These are phyloP conservation scores for Drosophila mettleri DNA, from an alignment of 2,888 invertebrate genomes.

Conservation along the genomic window DNA sequence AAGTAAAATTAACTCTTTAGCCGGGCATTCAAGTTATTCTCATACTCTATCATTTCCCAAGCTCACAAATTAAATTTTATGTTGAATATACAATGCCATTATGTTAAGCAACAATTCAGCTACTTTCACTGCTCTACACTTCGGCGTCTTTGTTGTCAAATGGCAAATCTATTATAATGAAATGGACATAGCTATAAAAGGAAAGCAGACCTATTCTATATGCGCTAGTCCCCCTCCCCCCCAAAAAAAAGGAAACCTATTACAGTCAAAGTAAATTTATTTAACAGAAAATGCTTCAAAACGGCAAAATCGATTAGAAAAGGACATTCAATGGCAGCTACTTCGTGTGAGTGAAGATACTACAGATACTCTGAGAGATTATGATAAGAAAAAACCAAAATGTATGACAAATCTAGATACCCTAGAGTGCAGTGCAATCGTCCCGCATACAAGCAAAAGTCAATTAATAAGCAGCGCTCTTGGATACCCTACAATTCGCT, in stretches of 20 bases:
- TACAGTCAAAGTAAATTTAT: conserved; percentile 11
- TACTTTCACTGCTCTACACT: neutral
- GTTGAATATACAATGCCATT: neutral
- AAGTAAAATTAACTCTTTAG: too few relatives aligned
- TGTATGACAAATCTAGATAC: neutral
- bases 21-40: too few relatives aligned
- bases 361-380: conserved; percentile 14
- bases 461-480: too few relatives aligned
- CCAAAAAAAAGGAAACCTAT: neutral
- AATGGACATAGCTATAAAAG: conserved; percentile 7
- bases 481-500: conserved; percentile 10
- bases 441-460: too few relatives aligned
- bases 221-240: too few relatives aligned
- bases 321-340: neutral
- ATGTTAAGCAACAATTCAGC: neutral
- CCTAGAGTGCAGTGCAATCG: neutral
- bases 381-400: too few relatives aligned
- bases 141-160: neutral
- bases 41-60: neutral
- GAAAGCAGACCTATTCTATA: neutral
- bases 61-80: neutral
- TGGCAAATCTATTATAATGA: conserved; percentile 12
- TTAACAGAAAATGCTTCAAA: conserved; percentile 17
- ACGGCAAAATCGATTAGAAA: conserved; percentile 17
- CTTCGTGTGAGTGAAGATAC: neutral